A percentile compares a stretch with the other conserved stretches of the same genome.
Evolutionary conservation across 2,888 invertebrate species (phyloP).

Genomic region (Auanema sp.): DNA sequence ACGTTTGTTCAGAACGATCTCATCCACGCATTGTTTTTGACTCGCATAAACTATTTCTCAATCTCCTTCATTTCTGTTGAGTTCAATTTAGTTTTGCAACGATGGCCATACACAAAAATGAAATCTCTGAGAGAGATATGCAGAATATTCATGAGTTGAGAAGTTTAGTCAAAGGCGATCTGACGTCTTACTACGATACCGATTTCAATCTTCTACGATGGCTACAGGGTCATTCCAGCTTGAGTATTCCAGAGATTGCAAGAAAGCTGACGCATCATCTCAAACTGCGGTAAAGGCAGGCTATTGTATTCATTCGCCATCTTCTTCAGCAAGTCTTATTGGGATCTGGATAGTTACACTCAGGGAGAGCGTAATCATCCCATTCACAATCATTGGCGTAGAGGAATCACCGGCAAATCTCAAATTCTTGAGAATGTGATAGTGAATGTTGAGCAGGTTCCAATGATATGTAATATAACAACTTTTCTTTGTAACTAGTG

Average conservation of each 20-base stretch:
- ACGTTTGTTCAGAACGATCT: too few species aligned
- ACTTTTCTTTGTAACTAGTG: slow-evolving; percentile 28
- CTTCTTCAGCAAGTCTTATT: slow-evolving; percentile 36
- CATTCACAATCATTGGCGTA: slow-evolving; percentile 56
- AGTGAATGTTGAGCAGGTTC: slow-evolving; percentile 57
- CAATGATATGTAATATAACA: slow-evolving; percentile 1
- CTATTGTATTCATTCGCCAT: background rate
- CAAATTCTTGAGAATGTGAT: slow-evolving; percentile 50
- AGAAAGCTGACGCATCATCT: slow-evolving; percentile 56
- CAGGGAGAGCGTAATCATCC: slow-evolving; percentile 49
- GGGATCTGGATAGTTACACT: slow-evolving; percentile 53
- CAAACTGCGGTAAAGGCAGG: slow-evolving; percentile 24
- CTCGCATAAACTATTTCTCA: background rate
- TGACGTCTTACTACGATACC: slow-evolving; percentile 57
- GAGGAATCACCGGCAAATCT: slow-evolving; percentile 45
- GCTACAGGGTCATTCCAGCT: slow-evolving; percentile 54
- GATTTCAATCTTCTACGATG: slow-evolving; percentile 60
- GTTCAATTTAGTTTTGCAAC: background rate
- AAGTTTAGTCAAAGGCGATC: slow-evolving; percentile 43
- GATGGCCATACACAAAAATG: slow-evolving; percentile 17
- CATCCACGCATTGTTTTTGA: too few species aligned
- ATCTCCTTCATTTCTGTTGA: background rate
- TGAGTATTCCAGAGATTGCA: slow-evolving; percentile 49
- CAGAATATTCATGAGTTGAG: slow-evolving; percentile 30
- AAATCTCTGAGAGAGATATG: slow-evolving; percentile 19